These are phyloP conservation scores for Suricata suricatta DNA, from an alignment of 2,113 vertebrate species.

Conservation along the genomic window DNA sequence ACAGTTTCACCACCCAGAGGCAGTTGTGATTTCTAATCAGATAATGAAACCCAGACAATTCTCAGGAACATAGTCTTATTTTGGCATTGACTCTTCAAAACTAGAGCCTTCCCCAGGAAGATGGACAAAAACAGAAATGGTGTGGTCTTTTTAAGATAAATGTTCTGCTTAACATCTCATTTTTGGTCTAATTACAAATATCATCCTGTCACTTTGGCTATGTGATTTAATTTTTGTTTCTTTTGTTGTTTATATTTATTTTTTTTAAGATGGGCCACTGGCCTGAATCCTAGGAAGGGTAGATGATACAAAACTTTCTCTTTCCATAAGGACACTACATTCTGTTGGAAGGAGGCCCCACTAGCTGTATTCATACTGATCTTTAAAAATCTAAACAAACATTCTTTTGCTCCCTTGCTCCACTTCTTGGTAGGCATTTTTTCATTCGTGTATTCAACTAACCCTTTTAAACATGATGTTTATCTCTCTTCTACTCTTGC, in stretches of 20 bases:
- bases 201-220: not conserved
- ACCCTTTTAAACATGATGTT: not conserved
- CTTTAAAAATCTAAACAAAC: not conserved
- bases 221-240: not conserved
- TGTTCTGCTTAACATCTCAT: not conserved
- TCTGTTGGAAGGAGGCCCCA: not conserved
- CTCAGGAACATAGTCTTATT: not conserved
- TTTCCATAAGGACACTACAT: not conserved
- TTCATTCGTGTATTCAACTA: not conserved
- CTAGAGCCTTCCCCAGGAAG: not conserved
- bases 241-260: not conserved
- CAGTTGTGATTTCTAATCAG: slow-evolving; percentile 3
- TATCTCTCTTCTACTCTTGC: not conserved
- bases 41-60: slow-evolving; percentile 2
- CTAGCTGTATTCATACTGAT: no score
- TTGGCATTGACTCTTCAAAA: not conserved
- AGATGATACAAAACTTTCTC: not conserved
- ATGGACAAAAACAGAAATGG: not conserved
- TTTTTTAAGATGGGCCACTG: not conserved
- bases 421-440: not conserved
- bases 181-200: not conserved
- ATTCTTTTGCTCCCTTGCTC: not conserved
- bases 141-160: not conserved
- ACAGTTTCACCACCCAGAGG: not conserved
- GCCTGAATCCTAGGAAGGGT: not conserved